phyloP scores from a whole-genome alignment of 1,140 invertebrate genomes.

The Bombus difficillimus region DNA sequence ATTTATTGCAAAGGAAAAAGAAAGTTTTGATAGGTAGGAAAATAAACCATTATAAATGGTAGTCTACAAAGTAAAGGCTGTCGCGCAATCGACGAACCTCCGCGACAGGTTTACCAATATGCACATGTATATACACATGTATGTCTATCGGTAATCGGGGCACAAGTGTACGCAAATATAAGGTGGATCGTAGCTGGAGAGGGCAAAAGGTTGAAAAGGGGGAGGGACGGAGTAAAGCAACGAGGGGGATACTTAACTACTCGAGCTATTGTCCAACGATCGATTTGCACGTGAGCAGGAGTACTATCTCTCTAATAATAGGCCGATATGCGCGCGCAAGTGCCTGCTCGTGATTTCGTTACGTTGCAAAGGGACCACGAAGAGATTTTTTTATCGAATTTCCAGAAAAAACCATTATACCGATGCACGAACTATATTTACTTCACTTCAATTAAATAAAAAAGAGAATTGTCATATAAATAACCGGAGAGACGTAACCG shows the following conservation, averaged over 20 bases:
- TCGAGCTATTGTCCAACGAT: conserved; percentile 64
- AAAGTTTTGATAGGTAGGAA: not conserved
- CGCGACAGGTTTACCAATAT: conserved; percentile 21
- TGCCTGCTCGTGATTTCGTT: conserved; percentile 25
- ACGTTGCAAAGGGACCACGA: conserved; percentile 4
- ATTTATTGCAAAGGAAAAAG: not conserved
- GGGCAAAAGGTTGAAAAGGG: conserved; percentile 16
- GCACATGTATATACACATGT: not conserved
- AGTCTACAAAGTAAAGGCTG: too few species aligned
- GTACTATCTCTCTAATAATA: conserved; percentile 50
- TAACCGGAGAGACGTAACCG: not conserved
- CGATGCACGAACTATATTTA: not conserved
- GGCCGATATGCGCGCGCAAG: conserved; percentile 53
- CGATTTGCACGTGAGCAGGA: conserved; percentile 58
- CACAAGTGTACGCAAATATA: conserved; percentile 50
- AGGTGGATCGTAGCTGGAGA: conserved; percentile 26
- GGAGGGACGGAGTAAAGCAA: conserved; percentile 44
- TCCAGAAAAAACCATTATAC: not conserved
- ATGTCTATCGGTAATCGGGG: conserved; percentile 35
- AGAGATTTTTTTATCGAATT: not conserved
- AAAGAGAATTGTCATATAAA: not conserved
- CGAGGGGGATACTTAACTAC: conserved; percentile 55
- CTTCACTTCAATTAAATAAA: not conserved
- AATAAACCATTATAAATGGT: not conserved
- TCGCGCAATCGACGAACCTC: conserved; percentile 12